Evolutionary conservation across 2,797 vertebrate species (phyloP).

Genomic region (Tauraco hartlaubi): DNA sequence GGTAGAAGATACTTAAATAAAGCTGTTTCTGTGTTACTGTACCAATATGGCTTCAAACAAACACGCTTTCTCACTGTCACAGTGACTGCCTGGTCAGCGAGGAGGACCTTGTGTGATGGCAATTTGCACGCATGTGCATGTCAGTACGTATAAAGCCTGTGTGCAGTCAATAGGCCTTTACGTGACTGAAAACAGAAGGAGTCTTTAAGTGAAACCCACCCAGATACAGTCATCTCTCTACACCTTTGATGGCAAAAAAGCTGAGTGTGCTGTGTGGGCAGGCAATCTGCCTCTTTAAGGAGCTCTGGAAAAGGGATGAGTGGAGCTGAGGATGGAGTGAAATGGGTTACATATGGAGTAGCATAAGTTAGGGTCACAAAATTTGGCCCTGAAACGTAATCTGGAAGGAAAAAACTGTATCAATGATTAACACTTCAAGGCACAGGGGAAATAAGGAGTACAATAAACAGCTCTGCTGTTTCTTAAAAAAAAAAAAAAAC

Average conservation of each 20-base stretch:
- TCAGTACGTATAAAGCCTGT: background rate
- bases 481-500: background rate
- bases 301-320: background rate
- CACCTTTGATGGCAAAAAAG: background rate
- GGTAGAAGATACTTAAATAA: background rate
- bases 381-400: background rate
- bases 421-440: background rate
- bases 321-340: background rate
- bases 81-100: background rate
- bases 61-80: accelerated
- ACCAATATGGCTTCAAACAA: background rate
- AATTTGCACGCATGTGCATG: accelerated
- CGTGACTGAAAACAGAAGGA: background rate
- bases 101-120: background rate
- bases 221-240: background rate
- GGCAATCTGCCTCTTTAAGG: background rate
- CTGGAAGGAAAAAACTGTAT: background rate
- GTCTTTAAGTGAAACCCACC: background rate
- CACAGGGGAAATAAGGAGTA: background rate
- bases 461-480: background rate
- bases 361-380: accelerated
- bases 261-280: accelerated
- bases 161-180: background rate
- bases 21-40: background rate
- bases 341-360: background rate